Conservation (phyloP, 2,113 vertebrate species). For the Peromyscus leucopus region DNA sequence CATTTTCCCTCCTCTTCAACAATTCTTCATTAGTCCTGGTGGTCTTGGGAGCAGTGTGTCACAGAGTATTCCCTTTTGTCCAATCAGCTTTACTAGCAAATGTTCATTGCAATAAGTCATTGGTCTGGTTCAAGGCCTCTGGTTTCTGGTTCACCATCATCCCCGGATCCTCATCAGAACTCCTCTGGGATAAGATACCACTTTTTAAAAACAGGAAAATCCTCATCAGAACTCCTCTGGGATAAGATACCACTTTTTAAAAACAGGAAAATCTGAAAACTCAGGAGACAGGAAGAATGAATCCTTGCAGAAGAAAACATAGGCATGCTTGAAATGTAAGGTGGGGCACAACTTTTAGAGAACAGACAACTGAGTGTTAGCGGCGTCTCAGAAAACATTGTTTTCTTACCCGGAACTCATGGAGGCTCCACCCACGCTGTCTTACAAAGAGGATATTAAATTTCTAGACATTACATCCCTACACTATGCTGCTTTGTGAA, state of each 20-base stretch:
- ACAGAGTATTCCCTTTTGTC: not conserved
- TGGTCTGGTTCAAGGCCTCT: not conserved
- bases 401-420: conserved; percentile 1
- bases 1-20: not conserved
- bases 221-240: not conserved
- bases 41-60: not conserved
- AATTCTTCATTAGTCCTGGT: not conserved
- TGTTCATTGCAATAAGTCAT: not conserved
- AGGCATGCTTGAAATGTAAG: not conserved
- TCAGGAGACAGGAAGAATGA: not conserved
- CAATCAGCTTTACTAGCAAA: not conserved
- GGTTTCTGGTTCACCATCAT: not conserved
- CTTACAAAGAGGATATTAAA: not conserved
- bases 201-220: not conserved
- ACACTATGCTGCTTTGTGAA: not conserved
- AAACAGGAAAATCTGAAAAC: not conserved
- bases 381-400: not conserved
- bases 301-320: not conserved
- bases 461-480: not conserved
- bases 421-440: not conserved
- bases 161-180: not conserved
- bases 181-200: not conserved
- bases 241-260: not conserved
- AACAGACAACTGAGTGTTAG: not conserved
- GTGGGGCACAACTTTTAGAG: not conserved